These are phyloP conservation scores for Sardinella longiceps DNA, from an alignment of 2,797 vertebrate species.

Conservation along the genomic window DNA sequence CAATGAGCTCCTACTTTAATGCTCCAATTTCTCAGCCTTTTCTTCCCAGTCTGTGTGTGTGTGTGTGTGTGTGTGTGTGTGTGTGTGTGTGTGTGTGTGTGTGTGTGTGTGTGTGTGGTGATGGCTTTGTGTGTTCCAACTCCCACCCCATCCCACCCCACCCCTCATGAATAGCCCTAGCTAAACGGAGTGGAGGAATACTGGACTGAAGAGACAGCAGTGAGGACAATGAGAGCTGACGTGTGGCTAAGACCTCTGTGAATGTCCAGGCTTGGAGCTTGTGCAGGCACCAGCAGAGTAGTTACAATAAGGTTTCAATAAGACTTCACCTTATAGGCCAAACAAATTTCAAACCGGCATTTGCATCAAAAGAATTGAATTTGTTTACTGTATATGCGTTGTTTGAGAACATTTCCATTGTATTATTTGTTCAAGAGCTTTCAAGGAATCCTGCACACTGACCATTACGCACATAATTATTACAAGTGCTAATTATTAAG, in stretches of 20 bases:
- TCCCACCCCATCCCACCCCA: not conserved
- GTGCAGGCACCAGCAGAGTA: not conserved
- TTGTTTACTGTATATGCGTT: not conserved
- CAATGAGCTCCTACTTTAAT: not conserved
- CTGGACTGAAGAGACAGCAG: slow-evolving; percentile 25
- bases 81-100: too few species aligned
- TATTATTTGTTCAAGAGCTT: too few species aligned
- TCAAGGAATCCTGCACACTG: too few species aligned
- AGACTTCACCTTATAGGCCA: not conserved
- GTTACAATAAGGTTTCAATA: not conserved
- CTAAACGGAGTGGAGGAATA: slow-evolving; percentile 32
- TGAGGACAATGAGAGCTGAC: slow-evolving; percentile 46
- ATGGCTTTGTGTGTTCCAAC: not conserved
- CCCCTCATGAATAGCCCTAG: slow-evolving; percentile 17
- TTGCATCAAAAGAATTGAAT: not conserved
- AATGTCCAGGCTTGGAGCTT: slow-evolving; percentile 17
- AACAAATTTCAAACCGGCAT: not conserved
- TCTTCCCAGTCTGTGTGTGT: too few species aligned
- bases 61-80: too few species aligned
- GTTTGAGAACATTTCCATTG: not conserved
- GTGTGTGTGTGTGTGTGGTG: too few species aligned
- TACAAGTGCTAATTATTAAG: too few species aligned
- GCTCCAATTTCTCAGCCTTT: slow-evolving; percentile 14
- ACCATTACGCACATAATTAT: too few species aligned
- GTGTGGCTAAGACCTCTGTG: slow-evolving; percentile 37